phyloP scores from a whole-genome alignment of 1,140 invertebrate genomes.

The Aplysia californica region DNA sequence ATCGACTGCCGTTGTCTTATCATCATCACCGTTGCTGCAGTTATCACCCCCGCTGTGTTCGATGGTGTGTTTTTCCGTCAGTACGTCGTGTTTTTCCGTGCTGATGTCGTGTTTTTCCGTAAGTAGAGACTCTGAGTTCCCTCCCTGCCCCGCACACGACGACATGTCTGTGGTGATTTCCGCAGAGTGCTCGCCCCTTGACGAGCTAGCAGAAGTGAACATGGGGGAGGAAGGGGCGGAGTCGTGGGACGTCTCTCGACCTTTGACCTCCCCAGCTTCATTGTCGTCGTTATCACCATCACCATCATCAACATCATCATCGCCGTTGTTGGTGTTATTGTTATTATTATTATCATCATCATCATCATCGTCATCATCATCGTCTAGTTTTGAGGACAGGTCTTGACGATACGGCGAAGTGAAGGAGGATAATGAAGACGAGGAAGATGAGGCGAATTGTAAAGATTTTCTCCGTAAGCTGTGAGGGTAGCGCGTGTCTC shows the following conservation, averaged over 20 bases:
- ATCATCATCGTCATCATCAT: conserved; percentile 6
- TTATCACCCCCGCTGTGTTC: not conserved
- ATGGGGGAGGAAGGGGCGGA: not conserved
- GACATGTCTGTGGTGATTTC: no score
- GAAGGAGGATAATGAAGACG: conserved; percentile 10
- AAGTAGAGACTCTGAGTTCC: no score
- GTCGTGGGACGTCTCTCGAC: not conserved
- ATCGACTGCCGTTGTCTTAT: no score
- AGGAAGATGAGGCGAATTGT: not conserved
- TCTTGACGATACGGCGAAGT: not conserved
- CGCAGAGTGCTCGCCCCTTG: no score
- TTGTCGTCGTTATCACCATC: not conserved
- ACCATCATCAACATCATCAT: not conserved
- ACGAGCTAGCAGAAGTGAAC: not conserved
- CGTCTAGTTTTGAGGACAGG: not conserved
- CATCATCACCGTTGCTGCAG: no score
- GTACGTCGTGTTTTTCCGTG: no score
- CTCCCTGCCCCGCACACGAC: no score
- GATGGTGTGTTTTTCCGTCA: no score
- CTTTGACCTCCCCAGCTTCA: not conserved
- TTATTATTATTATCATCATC: not conserved
- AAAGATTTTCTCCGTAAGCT: no score
- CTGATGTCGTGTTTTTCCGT: no score
- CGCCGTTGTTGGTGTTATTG: not conserved
- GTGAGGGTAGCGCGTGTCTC: no score